phyloP scores from a whole-genome alignment of 1,140 invertebrate genomes.

The Oedothorax gibbosus region DNA sequence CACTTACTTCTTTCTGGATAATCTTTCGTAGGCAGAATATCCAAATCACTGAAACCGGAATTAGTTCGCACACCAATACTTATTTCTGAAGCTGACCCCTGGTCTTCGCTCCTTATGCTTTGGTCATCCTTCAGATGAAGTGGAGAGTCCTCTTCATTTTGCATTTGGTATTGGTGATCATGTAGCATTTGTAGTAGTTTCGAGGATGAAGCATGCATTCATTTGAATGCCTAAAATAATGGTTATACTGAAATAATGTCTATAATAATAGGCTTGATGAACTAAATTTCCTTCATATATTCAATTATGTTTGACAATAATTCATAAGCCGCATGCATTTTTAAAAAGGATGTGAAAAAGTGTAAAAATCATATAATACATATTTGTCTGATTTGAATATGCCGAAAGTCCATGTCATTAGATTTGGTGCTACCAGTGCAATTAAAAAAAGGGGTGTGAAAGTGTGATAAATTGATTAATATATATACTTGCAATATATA shows the following conservation, averaged over 20 bases:
- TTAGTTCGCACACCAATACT: slow-evolving; percentile 16
- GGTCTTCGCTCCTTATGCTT: slow-evolving; percentile 51
- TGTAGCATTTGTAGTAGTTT: neutral
- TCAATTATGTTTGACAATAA: too few species aligned
- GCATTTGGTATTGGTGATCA: neutral
- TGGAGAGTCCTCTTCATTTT: neutral
- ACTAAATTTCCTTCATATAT: too few species aligned
- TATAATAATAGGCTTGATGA: too few species aligned
- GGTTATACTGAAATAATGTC: slow-evolving; percentile 13
- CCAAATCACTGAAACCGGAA: slow-evolving; percentile 60
- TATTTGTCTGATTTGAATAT: too few species aligned
- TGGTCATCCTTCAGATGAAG: slow-evolving; percentile 17
- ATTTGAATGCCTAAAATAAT: slow-evolving; percentile 20
- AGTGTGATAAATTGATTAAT: too few species aligned
- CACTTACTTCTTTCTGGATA: neutral
- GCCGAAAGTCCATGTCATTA: too few species aligned
- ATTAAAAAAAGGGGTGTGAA: too few species aligned
- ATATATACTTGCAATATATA: too few species aligned
- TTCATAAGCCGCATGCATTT: too few species aligned
- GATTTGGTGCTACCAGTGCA: too few species aligned
- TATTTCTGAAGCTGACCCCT: slow-evolving; percentile 36
- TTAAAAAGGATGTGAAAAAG: too few species aligned
- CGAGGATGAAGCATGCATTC: neutral
- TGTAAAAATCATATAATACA: too few species aligned
- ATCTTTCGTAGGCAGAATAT: slow-evolving; percentile 59